phyloP scores from a whole-genome alignment of 2,888 invertebrate species.

The Aphrophora alni region DNA sequence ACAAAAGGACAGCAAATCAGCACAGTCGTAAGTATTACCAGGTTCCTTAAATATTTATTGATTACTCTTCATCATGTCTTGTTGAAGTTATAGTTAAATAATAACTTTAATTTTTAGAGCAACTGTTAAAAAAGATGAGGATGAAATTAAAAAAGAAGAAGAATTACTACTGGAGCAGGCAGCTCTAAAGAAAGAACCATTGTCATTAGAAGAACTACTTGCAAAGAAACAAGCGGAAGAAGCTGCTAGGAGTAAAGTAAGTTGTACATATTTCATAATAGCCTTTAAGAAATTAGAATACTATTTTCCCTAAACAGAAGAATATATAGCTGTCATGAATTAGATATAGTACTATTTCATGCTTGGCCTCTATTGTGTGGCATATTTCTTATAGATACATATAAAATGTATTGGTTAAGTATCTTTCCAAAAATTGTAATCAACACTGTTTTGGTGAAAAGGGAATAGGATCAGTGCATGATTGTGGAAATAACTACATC shows the following conservation, averaged over 20 bases:
- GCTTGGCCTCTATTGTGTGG: too few species aligned
- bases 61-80: not conserved
- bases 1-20: slow-evolving; percentile 46
- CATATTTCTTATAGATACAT: too few species aligned
- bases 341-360: too few species aligned
- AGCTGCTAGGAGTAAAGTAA: slow-evolving; percentile 85
- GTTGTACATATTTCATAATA: slow-evolving; percentile 19
- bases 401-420: too few species aligned
- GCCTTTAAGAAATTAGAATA: slow-evolving; percentile 9
- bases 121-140: slow-evolving; percentile 53
- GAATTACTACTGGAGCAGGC: slow-evolving; percentile 53
- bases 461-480: too few species aligned
- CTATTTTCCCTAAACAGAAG: too few species aligned
- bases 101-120: not conserved
- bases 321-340: too few species aligned
- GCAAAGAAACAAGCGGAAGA: slow-evolving; percentile 97
- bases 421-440: too few species aligned
- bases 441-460: too few species aligned
- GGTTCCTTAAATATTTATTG: slow-evolving; percentile 15
- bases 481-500: too few species aligned
- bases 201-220: slow-evolving; percentile 94
- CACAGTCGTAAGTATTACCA: slow-evolving; percentile 42
- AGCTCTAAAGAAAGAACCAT: slow-evolving; percentile 75
- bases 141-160: slow-evolving; percentile 53
- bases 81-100: not conserved